Evolutionary conservation across 2,888 invertebrate species (phyloP), one percentile per base, ranked within the genome.

Genomic region (Thera britannica): DNA sequence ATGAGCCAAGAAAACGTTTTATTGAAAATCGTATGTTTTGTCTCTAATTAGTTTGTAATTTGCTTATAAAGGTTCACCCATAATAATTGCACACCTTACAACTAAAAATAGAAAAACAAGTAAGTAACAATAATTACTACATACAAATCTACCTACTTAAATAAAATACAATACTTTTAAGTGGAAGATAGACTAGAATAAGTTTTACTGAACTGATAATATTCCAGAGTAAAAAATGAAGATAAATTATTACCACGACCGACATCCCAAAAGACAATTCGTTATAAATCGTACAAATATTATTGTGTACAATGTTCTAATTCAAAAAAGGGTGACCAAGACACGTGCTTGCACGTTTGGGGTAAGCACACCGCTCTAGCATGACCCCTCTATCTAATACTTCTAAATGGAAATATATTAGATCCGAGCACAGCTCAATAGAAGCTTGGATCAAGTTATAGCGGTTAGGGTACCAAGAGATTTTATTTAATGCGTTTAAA

Each of bases 401-500:
- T 46, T 12, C 35, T 41, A 60, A 34, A 58, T 12, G 41, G 8
- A 62, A 67, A 59, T 52, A 36, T 54, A 62, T 65, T 67, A 52
- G 44, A 62, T 58, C 55, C 51, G n/a, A 67, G 49, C 51, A 59
- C 38, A 35, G 59, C 35, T 59, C 7, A 44, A 61, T 59, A 68
- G 46, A 67, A 68, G 67, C 59, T 72, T 35, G 44, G 82, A 9
- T 80, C 85, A 77, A 75, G 2, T 62, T 73, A 83, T 3, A 74
- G 1, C 84, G 85, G 90, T 71, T 64, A 9, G 49, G 56, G 62
- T 72, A 77, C 77, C 79, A 80, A 83, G 77, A 81, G 84, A 86
- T 85, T 88, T 84, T 79, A 83, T 90, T 88, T 90, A 92, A 91
- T 92, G 84, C 87, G 82, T 88, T 90, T 87, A 85, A 90, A 90